Evolutionary conservation across 2,797 vertebrate species (phyloP).

Genomic region (Pseudochirops corinnae): DNA sequence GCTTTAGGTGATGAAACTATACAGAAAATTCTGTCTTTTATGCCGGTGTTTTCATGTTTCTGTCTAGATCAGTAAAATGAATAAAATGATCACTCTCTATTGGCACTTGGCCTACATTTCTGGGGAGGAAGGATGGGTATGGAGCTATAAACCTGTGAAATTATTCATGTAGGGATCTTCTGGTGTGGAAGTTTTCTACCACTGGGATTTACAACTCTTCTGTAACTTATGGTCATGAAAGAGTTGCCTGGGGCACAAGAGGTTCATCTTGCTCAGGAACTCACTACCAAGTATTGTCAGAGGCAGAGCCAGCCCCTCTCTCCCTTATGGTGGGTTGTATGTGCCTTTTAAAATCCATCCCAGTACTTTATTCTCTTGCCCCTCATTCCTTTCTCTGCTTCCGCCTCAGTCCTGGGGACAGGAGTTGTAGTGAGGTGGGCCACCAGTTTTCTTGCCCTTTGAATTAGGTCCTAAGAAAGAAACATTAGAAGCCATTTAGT

Average conservation of each 20-base stretch:
- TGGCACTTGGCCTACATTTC: neutral
- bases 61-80: neutral
- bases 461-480: neutral
- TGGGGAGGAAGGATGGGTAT: neutral
- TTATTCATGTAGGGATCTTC: neutral
- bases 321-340: neutral
- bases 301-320: neutral
- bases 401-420: neutral
- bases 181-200: neutral
- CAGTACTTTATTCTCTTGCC: neutral
- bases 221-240: neutral
- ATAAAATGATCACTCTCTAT: neutral
- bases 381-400: neutral
- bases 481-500: neutral
- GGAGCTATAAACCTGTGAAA: neutral
- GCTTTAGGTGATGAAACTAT: neutral
- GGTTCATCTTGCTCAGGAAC: neutral
- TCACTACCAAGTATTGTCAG: neutral
- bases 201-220: neutral
- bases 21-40: neutral
- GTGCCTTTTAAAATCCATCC: neutral
- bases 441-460: neutral
- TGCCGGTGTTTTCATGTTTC: neutral
- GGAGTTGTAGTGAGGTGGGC: neutral
- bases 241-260: neutral